Percentiles rank a stretch among this genome's conserved stretches.
Conservation (phyloP, 2,888 invertebrate genomes). For the Malachius bipustulatus region DNA sequence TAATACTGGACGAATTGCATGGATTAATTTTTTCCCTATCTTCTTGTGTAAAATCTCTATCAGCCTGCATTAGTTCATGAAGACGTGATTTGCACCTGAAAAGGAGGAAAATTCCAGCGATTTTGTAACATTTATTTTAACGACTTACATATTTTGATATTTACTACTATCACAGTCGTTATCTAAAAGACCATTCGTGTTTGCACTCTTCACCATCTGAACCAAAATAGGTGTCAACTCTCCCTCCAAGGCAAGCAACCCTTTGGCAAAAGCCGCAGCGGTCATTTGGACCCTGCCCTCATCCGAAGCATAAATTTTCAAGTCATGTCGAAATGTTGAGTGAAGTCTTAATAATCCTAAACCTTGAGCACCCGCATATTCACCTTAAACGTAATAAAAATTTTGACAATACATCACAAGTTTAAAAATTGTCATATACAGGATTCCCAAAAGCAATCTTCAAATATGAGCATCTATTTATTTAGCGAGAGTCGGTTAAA, state of each 20-base stretch:
- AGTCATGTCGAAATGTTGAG: conserved; percentile 96
- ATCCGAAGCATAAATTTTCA: conserved; percentile 99
- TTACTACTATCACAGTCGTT: conserved; percentile 97
- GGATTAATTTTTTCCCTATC: conserved; percentile 86
- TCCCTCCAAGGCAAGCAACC: conserved; percentile 91
- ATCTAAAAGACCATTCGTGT: conserved; percentile 94
- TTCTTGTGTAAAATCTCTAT: conserved; percentile 72
- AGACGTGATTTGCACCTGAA: conserved; percentile 87
- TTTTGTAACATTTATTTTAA: conserved; percentile 4
- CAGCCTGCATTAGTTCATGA: conserved; percentile 84
- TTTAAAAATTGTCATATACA: conserved; percentile 5
- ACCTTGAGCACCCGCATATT: conserved; percentile 88
- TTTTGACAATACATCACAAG: conserved; percentile 11
- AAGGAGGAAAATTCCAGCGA: conserved; percentile 13
- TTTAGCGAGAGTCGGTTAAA: too few relatives aligned
- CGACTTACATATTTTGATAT: conserved; percentile 81
- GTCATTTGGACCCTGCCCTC: conserved; percentile 99
- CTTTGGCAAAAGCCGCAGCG: conserved; percentile 98
- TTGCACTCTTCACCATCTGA: conserved; percentile 99
- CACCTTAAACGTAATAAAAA: conserved; percentile 39
- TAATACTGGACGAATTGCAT: conserved; percentile 80
- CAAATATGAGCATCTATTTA: too few relatives aligned
- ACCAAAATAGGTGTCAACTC: conserved; percentile 97
- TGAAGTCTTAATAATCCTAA: conserved; percentile 89
- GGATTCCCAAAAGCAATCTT: background rate